Evolutionary conservation across 2,888 invertebrate species (phyloP), one percentile per base, ranked within the genome.

Genomic region (Hoplodrina ambigua): DNA sequence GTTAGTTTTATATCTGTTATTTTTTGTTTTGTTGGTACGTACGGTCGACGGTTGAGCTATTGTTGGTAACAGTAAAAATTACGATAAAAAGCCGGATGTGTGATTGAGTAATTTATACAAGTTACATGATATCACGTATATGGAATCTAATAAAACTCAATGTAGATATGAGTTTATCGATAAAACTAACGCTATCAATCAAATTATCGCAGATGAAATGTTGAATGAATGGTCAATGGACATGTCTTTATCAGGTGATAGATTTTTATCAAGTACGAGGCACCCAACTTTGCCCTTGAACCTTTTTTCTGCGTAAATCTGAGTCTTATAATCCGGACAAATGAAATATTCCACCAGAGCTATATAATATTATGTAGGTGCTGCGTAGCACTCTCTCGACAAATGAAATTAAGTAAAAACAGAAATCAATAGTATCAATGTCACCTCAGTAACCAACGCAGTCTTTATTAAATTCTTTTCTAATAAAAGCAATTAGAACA

Each of bases 1-100:
- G 87, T 91, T 89, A 90, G 88, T 92, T 93, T 90, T 91, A 89
- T 89, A 82, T 86, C 80, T 87, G 86, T 87, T 69, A 90, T 85
- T 88, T 89, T 87, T 86, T 87, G 83, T 87, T 86, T 75, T 69
- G 59, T 61, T 54, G 13, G 20, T 13, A 69, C 37, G 8, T 37
- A 56, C 33, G 11, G 13, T 65, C 19, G 10, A 58, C 37, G 33
- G 6, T 68, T 44, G n/a, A 46, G 10, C 19, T 61, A 55, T 37
- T 55, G 60, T 52, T 54, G 44, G 49, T 33, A 19, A 11, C 19
- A 0, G 13, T 50, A 56, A 52, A 62, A n/a, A 54, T 10, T 25
- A 50, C 13, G 37, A 55, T 20, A 46, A 25, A 50, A 50, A 37
- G 1, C 17, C 19, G 11, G 25, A 60, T 56, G 8, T 44, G 11